Evolutionary conservation across 2,797 vertebrate species (phyloP).

Genomic region (Caiman crocodilus): DNA sequence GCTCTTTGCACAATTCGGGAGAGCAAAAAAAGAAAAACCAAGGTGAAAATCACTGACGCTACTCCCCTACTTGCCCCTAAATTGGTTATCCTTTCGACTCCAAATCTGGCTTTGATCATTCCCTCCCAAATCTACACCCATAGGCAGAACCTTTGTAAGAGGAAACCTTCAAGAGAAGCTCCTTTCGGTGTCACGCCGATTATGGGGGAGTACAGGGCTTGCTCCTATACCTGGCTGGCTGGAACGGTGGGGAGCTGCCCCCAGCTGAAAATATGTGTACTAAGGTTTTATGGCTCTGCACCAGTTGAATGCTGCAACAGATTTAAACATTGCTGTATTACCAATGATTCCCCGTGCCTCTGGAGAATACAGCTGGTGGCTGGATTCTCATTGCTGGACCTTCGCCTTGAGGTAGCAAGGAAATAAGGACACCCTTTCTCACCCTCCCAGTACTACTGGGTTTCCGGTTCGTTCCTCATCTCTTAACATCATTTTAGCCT

Average conservation of each 20-base stretch:
- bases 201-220: not conserved
- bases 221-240: too few species aligned
- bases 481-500: not conserved
- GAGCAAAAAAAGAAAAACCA: not conserved
- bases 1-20: not conserved
- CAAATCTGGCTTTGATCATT: not conserved
- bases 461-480: not conserved
- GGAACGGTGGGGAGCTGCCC: not conserved
- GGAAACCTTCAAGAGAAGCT: not conserved
- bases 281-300: not conserved
- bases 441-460: not conserved
- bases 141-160: too few species aligned
- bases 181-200: not conserved
- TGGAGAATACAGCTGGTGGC: not conserved
- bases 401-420: not conserved
- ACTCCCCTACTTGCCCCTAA: not conserved
- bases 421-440: not conserved
- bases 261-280: too few species aligned
- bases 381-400: not conserved
- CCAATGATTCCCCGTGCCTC: not conserved
- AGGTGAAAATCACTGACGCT: not conserved
- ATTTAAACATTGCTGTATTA: not conserved
- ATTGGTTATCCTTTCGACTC: not conserved
- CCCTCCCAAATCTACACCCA: too few species aligned
- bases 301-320: not conserved